phyloP scores from a whole-genome alignment of 1,140 invertebrate genomes.

The Drosophila sp. region DNA sequence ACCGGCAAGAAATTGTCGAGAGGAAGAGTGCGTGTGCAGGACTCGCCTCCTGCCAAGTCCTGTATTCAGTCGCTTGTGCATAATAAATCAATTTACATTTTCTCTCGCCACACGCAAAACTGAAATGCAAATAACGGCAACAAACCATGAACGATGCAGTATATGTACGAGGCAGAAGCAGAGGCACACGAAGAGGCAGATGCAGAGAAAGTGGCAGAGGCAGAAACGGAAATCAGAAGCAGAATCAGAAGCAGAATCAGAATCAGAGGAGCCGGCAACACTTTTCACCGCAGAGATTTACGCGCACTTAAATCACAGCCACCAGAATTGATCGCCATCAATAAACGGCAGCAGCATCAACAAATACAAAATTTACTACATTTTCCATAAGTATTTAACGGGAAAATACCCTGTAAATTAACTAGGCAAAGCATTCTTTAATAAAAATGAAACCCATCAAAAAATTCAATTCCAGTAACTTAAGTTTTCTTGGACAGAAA shows the following conservation, averaged over 20 bases:
- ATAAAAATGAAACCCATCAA: too few species aligned
- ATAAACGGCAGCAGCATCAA: constrained; percentile 38
- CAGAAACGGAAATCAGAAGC: constrained; percentile 1
- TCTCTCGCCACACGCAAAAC: constrained; percentile 71
- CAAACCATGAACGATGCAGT: constrained; percentile 59
- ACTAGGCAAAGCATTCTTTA: too few species aligned
- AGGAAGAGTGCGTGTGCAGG: constrained; percentile 10
- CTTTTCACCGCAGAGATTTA: constrained; percentile 76
- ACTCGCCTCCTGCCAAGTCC: constrained; percentile 45
- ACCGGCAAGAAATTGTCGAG: neutral
- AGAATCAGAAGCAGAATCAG: neutral
- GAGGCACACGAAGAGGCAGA: neutral
- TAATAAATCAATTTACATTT: constrained; percentile 81
- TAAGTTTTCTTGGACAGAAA: neutral
- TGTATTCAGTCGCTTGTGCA: constrained; percentile 70
- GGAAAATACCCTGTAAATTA: constrained; percentile 13
- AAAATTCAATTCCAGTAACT: too few species aligned
- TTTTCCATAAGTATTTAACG: neutral
- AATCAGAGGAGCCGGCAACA: constrained; percentile 31
- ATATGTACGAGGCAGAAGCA: constrained; percentile 13
- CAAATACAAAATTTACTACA: neutral
- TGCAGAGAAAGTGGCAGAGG: neutral
- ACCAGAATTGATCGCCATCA: constrained; percentile 73
- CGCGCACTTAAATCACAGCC: constrained; percentile 75
- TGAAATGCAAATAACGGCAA: constrained; percentile 75